Evolutionary conservation across 2,888 invertebrate species (phyloP).

Genomic region (Dimorphilus gyrociliatus): DNA sequence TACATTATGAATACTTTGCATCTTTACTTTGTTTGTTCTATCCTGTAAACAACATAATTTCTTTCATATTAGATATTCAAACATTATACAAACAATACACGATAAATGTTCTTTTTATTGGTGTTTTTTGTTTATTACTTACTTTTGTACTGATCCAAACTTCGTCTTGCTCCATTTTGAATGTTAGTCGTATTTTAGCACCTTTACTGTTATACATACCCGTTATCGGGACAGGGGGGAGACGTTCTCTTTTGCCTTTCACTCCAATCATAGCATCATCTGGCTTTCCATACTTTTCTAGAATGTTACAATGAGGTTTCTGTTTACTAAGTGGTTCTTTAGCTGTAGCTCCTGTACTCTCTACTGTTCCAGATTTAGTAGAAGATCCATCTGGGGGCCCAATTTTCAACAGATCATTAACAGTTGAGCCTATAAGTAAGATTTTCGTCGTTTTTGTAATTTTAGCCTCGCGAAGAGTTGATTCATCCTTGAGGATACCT

Average conservation of each 20-base stretch:
- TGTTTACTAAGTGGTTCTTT: conserved; percentile 39
- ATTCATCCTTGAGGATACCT: too few relatives aligned
- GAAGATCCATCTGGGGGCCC: conserved; percentile 55
- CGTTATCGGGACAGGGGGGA: conserved; percentile 62
- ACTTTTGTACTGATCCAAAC: conserved; percentile 75
- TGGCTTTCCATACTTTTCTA: conserved; percentile 67
- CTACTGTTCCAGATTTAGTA: too few relatives aligned
- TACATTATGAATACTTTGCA: conserved; percentile 70
- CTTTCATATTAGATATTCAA: too few relatives aligned
- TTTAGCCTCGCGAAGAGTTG: too few relatives aligned
- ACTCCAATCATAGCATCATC: conserved; percentile 75
- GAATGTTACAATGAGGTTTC: conserved; percentile 59
- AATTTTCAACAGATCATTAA: conserved; percentile 67
- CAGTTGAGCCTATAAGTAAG: conserved; percentile 74
- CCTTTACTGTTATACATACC: conserved; percentile 81
- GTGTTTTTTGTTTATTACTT: too few relatives aligned
- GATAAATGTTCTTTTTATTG: too few relatives aligned
- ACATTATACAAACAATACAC: too few relatives aligned
- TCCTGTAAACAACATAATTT: conserved; percentile 43
- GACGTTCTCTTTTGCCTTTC: conserved; percentile 56
- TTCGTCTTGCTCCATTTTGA: conserved; percentile 75
- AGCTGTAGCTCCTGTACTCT: conserved; percentile 19
- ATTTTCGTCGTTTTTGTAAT: too few relatives aligned
- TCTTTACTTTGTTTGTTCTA: conserved; percentile 72
- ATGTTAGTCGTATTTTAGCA: conserved; percentile 72